phyloP scores from a whole-genome alignment of 2,797 vertebrate genomes.

The Schizopygopsis malacanthus region DNA sequence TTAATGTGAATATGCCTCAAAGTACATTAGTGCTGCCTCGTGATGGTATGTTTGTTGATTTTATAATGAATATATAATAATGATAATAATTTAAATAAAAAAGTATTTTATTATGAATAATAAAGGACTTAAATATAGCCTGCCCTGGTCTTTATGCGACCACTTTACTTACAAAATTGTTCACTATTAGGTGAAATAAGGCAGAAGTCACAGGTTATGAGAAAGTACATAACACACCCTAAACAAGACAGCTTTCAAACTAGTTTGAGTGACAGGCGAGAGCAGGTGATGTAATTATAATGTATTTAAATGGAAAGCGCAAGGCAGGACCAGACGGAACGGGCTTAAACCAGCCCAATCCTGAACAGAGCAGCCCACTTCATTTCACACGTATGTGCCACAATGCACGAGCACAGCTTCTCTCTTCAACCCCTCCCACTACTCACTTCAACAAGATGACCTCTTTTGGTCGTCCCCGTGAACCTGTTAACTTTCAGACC shows the following conservation, averaged over 20 bases:
- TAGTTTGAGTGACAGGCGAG: slow-evolving; percentile 61
- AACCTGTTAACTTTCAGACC: slow-evolving; percentile 30
- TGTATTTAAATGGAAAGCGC: slow-evolving; percentile 74
- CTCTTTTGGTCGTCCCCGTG: neutral
- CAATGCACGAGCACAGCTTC: slow-evolving; percentile 56
- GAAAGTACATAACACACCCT: neutral
- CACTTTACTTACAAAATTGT: neutral
- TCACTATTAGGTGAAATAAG: neutral
- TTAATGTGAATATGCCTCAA: neutral
- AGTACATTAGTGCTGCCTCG: neutral
- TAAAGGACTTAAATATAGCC: neutral
- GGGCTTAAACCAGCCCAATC: slow-evolving; percentile 76
- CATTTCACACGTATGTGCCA: slow-evolving; percentile 63
- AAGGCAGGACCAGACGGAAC: slow-evolving; percentile 75
- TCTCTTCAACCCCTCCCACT: neutral
- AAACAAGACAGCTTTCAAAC: slow-evolving; percentile 19
- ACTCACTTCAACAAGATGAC: slow-evolving; percentile 12
- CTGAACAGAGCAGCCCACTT: slow-evolving; percentile 64
- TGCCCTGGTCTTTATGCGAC: neutral
- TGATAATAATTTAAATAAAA: neutral
- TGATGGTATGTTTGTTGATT: neutral
- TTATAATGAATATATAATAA: neutral
- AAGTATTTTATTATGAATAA: neutral
- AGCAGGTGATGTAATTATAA: slow-evolving; percentile 70
- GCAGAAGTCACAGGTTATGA: neutral